Evolutionary conservation across 2,888 invertebrate species (phyloP), one percentile per base, ranked within the genome.

Genomic region (Iselma pallidipennis): DNA sequence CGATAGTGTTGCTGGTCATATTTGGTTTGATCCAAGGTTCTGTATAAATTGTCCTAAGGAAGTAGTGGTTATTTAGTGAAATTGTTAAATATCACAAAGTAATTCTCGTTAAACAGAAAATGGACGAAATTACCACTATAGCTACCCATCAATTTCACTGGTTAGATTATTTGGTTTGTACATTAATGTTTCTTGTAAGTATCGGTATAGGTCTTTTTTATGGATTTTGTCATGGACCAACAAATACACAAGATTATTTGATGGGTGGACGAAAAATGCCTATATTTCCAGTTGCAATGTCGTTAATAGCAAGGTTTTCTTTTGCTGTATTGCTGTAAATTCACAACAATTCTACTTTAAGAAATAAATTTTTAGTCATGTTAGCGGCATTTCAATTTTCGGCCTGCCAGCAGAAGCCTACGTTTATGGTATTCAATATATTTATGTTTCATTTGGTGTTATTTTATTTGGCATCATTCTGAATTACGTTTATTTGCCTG

Each of bases 201-300:
- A 89, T 92, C 0, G 82, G 85, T 9, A 90, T 95, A 49, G 95
- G 95, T 0, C 80, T 94, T n/a, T 92, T 91, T 77, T 94, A 91
- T 82, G 94, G 91, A 1, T 88, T 91, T 67, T 84, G 89, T 49
- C 88, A 89, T 76, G 88, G 88, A 63, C 85, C 87, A 55, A 82
- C 82, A 0, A 84, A 83, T 4, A 84, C 89, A 1, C 86, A 87
- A 77, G 90, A 91, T 76, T 94, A 94, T 76, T 84, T 95, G 54
- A 88, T 94, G 58, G 94, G 93, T 23, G 91, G 92, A 57, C 85
- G 93, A 71, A 89, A 89, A 73, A 92, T 95, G 92, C 87, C 88
- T 74, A 88, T 90, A 16, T 84, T 95, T 76, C 95, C 95, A 3
- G 90, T 95, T 56, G 87, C 93, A 28, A 86, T 95, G 86, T 95